These are phyloP conservation scores for Gracilinanus agilis DNA, from an alignment of 2,113 vertebrate genomes.

Conservation along the genomic window DNA sequence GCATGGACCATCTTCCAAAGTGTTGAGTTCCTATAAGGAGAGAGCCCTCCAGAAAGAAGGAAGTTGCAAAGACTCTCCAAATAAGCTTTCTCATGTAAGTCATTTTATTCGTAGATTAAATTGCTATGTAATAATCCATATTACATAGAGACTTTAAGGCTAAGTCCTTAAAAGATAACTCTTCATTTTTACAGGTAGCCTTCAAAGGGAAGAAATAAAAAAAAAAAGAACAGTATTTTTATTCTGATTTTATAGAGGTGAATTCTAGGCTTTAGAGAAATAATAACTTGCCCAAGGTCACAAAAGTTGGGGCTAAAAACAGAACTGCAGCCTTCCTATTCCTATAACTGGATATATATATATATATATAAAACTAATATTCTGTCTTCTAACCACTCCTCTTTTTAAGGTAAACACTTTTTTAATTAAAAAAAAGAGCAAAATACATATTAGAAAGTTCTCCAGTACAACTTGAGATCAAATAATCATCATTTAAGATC, in stretches of 20 bases:
- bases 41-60: constrained; percentile 89
- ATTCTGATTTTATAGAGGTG: neutral
- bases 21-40: constrained; percentile 94
- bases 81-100: constrained; percentile 94
- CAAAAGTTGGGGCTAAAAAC: neutral
- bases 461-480: neutral
- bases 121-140: rapidly evolving
- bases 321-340: neutral
- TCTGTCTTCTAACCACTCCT: neutral
- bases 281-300: neutral
- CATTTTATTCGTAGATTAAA: neutral
- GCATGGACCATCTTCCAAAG: constrained; percentile 93
- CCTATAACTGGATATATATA: neutral
- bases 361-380: too few species aligned
- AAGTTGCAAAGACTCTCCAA: constrained; percentile 93
- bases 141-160: neutral
- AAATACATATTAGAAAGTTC: neutral
- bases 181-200: neutral
- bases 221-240: too few species aligned
- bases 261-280: neutral
- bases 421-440: neutral
- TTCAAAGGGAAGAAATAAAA: neutral
- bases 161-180: rapidly evolving
- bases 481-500: neutral
- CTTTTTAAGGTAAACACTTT: neutral